Evolutionary conservation across 2,888 invertebrate species (phyloP).

Genomic region (Aleiodes testaceus): DNA sequence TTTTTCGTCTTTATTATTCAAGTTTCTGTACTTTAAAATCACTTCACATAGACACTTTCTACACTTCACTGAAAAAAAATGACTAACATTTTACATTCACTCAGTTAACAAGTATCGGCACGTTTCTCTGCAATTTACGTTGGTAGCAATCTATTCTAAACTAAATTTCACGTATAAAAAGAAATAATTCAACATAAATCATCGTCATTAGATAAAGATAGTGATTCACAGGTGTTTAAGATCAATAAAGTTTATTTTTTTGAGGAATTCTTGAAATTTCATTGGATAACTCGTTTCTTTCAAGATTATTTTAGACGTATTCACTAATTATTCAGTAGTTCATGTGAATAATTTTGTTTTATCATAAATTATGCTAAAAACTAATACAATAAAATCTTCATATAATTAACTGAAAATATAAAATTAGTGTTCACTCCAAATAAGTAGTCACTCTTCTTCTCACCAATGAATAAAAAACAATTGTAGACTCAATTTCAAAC

Average conservation of each 20-base stretch:
- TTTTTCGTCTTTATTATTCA: slow-evolving; percentile 35
- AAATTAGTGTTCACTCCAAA: no score
- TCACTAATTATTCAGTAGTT: no score
- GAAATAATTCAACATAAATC: background rate
- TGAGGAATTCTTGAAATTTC: no score
- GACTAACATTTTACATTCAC: slow-evolving; percentile 37
- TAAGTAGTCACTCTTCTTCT: no score
- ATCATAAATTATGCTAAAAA: no score
- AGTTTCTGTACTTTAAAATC: slow-evolving; percentile 43
- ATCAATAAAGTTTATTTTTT: slow-evolving; percentile 31
- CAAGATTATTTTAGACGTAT: no score
- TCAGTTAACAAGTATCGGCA: slow-evolving; percentile 31
- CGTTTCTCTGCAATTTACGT: background rate
- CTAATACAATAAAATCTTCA: no score
- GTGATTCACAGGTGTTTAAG: slow-evolving; percentile 19
- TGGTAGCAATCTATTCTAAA: no score
- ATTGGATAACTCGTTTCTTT: no score
- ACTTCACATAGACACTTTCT: slow-evolving; percentile 32
- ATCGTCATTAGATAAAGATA: slow-evolving; percentile 21
- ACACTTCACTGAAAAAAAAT: slow-evolving; percentile 33
- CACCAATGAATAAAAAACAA: background rate
- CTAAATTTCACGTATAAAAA: background rate
- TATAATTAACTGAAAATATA: no score
- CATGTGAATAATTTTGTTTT: no score
- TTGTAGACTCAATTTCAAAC: background rate